Base-by-base conservation (phyloP, 2,797 vertebrate genomes). In the Liasis olivaceus region DNA sequence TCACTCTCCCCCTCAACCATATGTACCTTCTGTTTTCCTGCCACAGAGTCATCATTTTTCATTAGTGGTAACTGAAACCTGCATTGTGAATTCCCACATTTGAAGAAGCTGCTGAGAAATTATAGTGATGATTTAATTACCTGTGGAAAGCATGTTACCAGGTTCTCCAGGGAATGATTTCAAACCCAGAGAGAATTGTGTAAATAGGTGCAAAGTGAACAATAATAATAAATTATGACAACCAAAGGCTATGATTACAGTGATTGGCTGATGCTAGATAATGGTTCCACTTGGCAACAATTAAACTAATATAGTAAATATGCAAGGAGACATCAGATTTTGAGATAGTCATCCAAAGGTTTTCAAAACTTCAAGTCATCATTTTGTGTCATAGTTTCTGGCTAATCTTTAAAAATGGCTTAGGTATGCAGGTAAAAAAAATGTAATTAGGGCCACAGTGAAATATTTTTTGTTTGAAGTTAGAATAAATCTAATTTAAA, bases 11-110 rank as follows among this genome's bases (percentile, higher is more conserved):
- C 1, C 0, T 91, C 63, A 31, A 59, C 63, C 77, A 64, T 91
- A 86, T 90, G 26, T 88, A 92, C 90, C 11, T 91, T 69, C 28
- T 85, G 85, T 89, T 86, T 88, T 94, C 47, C 91, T 91, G 84
- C 91, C 64, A 85, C 51, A 69, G 92, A 87, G 91, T 93, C 54
- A 92, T 62, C 58, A 72, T 91, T 92, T 95, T 92, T 93, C 59
- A 89, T 93, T 93, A 31, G 5, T 85, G 94, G 84, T 93, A 93
- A 96, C 88, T 92, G 90, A 95, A 96, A 89, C 64, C 62, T 91
- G 54, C 14, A 12, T 63, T 93, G 72, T 93, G 63, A 90, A 92
- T 93, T 90, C 85, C 93, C 72, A 90, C 94, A 85, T 91, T 93
- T 60, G 63, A 81, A 63, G 31, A 93, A 94, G 89, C 92, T 89